A percentile compares a stretch with the other conserved stretches of the same genome.
These are phyloP conservation scores for Ispidina picta DNA, from an alignment of 2,797 vertebrate genomes.

Conservation along the genomic window DNA sequence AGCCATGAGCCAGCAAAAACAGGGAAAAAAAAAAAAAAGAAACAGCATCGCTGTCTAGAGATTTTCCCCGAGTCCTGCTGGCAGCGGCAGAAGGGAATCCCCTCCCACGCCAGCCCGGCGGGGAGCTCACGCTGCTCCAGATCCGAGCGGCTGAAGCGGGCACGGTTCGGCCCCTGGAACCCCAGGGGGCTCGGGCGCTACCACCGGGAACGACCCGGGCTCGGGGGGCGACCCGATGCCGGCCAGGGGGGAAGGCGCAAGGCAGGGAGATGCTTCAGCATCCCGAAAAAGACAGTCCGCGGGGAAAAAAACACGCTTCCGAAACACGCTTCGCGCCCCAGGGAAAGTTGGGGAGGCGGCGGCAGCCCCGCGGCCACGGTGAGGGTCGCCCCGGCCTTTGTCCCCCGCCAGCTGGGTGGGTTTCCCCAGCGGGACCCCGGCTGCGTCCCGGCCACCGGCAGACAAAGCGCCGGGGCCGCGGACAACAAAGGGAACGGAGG, in stretches of 20 bases:
- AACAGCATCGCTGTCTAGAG: not conserved
- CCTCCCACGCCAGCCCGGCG: not conserved
- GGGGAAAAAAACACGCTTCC: not conserved
- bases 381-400: not conserved
- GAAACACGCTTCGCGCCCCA: not conserved
- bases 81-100: not conserved
- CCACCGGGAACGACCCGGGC: not conserved
- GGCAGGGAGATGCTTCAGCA: not conserved
- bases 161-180: not conserved
- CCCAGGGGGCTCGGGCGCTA: not conserved
- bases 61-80: not conserved
- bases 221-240: not conserved
- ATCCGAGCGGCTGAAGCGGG: no score
- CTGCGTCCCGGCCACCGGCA: not conserved
- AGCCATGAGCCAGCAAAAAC: not conserved
- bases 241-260: not conserved
- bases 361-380: not conserved
- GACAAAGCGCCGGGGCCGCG: not conserved
- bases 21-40: no score
- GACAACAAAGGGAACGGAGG: not conserved
- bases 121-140: not conserved
- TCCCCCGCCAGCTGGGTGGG: not conserved
- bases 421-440: not conserved
- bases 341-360: not conserved
- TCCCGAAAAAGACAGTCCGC: accelerated